phyloP scores from a whole-genome alignment of 2,113 vertebrate species.

The Hydrochoerus hydrochaeris region DNA sequence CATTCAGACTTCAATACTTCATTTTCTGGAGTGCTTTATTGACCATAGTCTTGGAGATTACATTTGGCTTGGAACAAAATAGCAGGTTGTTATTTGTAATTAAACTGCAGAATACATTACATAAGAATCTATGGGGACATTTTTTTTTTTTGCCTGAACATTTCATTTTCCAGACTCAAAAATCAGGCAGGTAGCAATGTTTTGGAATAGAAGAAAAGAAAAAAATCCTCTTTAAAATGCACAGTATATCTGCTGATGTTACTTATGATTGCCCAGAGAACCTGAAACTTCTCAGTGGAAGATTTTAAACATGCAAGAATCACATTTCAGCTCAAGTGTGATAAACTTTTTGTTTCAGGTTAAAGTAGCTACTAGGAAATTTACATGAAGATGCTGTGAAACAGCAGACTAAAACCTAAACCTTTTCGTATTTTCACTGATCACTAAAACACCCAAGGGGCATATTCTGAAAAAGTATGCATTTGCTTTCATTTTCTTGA shows the following conservation, averaged over 20 bases:
- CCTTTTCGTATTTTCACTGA: conserved; percentile 34
- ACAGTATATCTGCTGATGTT: neutral
- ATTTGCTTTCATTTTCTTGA: conserved; percentile 41
- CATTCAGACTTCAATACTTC: conserved; percentile 58
- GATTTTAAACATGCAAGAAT: conserved; percentile 3
- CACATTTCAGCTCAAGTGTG: neutral
- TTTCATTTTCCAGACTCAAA: conserved; percentile 76
- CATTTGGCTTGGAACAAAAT: conserved; percentile 67
- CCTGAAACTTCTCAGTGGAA: neutral
- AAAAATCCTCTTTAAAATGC: neutral
- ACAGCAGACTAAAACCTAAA: conserved; percentile 18
- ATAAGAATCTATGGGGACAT: conserved; percentile 76
- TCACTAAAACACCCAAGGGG: conserved; percentile 38
- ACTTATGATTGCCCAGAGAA: neutral
- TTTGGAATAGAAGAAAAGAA: conserved; percentile 36
- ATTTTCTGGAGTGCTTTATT: conserved; percentile 78
- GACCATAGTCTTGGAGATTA: conserved; percentile 66
- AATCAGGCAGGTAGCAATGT: conserved; percentile 28
- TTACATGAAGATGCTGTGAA: neutral
- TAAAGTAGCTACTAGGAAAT: neutral
- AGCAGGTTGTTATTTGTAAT: conserved; percentile 83
- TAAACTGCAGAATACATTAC: conserved; percentile 72
- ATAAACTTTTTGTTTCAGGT: neutral
- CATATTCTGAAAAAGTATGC: neutral
- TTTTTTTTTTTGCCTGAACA: conserved; percentile 74